Evolutionary conservation across 2,797 vertebrate species (phyloP).

Genomic region (Acrossocheilus fasciatus): DNA sequence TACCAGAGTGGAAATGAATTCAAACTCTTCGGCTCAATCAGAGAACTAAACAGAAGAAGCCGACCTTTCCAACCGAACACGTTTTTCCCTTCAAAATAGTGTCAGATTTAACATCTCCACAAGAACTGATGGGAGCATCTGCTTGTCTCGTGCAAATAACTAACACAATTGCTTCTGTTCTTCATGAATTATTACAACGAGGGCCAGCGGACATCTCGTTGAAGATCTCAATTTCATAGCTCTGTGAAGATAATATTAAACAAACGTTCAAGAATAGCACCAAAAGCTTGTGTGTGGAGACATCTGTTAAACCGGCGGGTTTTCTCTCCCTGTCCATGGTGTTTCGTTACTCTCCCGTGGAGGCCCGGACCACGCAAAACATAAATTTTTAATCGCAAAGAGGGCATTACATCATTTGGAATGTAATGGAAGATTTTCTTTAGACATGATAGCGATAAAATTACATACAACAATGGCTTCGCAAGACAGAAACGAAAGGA

Average conservation of each 20-base stretch:
- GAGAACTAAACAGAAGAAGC: not conserved
- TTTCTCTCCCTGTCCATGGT: conserved; percentile 57
- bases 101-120: conserved; percentile 36
- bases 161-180: conserved; percentile 45
- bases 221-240: conserved; percentile 49
- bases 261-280: conserved; percentile 36
- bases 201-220: conserved; percentile 30
- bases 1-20: conserved; percentile 16
- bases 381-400: conserved; percentile 57
- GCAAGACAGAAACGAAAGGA: conserved; percentile 38
- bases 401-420: conserved; percentile 62
- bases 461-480: conserved; percentile 59
- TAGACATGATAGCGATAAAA: conserved; percentile 56
- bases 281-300: conserved; percentile 32
- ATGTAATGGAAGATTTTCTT: conserved; percentile 61
- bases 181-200: conserved; percentile 48
- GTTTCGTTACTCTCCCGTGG: conserved; percentile 53
- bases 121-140: conserved; percentile 34
- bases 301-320: conserved; percentile 25
- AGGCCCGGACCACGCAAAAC: conserved; percentile 39
- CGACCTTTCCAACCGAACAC: conserved; percentile 36
- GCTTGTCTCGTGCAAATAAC: conserved; percentile 38
- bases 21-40: not conserved
- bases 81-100: conserved; percentile 15
- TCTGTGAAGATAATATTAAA: conserved; percentile 43